phyloP scores from a whole-genome alignment of 2,113 vertebrate species.

The Ceratotherium simum region DNA sequence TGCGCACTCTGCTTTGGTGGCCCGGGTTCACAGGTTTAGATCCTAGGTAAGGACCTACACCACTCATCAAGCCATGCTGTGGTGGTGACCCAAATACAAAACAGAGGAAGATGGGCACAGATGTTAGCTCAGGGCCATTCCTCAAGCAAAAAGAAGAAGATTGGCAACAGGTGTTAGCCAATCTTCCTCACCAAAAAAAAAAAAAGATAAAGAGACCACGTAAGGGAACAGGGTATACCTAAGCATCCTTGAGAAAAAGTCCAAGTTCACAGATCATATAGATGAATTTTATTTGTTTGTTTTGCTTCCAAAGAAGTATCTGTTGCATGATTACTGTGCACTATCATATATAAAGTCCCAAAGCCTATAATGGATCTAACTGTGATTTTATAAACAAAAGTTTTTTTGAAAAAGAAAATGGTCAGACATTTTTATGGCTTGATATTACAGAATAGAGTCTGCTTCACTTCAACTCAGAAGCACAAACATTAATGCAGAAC shows the following conservation, averaged over 20 bases:
- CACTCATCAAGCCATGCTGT: no score
- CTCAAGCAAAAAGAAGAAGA: no score
- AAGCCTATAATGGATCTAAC: neutral
- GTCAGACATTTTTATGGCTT: constrained; percentile 13
- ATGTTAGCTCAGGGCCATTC: no score
- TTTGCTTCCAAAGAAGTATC: neutral
- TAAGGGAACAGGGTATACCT: neutral
- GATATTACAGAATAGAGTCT: neutral
- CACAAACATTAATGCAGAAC: neutral
- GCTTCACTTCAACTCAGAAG: constrained; percentile 58
- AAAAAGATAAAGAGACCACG: neutral
- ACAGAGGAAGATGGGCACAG: no score
- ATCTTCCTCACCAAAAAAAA: no score
- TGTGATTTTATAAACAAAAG: neutral
- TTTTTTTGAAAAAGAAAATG: constrained; percentile 10
- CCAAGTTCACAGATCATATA: neutral
- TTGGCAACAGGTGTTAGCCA: no score
- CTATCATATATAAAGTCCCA: neutral
- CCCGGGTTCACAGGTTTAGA: no score
- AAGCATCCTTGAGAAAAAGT: constrained; percentile 16
- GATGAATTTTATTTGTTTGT: constrained; percentile 30
- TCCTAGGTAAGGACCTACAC: no score
- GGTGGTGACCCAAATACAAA: no score
- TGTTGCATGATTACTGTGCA: neutral
- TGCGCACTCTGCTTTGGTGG: no score